phyloP scores from a whole-genome alignment of 1,140 invertebrate genomes.

The Gonioctena quinquepunctata region DNA sequence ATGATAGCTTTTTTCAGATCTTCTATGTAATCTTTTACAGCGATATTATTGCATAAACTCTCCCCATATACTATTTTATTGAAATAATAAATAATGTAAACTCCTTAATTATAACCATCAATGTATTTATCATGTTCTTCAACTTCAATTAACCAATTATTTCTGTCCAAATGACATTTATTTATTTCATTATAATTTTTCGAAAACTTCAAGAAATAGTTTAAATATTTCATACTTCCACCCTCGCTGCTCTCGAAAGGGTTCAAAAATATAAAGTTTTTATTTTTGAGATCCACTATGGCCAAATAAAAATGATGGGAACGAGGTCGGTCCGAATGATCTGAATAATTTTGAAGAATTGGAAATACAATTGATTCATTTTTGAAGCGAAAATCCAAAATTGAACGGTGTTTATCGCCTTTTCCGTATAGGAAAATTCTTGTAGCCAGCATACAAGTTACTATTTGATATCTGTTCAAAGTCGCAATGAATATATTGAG shows the following conservation, averaged over 20 bases:
- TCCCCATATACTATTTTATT: neutral
- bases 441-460: neutral
- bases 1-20: neutral
- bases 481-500: too few relatives aligned
- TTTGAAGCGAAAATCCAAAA: neutral
- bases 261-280: constrained; percentile 1
- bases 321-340: neutral
- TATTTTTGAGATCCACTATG: neutral
- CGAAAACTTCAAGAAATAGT: neutral
- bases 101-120: constrained; percentile 3
- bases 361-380: neutral
- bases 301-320: constrained; percentile 2
- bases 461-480: constrained; percentile 8
- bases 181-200: neutral
- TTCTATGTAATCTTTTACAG: neutral
- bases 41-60: neutral
- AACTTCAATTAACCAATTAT: neutral
- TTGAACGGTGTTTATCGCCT: neutral
- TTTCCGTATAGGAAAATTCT: neutral
- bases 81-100: constrained; percentile 4
- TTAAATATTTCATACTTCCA: constrained; percentile 4
- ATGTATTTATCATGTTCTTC: neutral
- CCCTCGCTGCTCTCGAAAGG: neutral
- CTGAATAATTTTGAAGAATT: neutral
- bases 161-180: too few relatives aligned